Conservation (phyloP, 2,797 vertebrate genomes). For the Coracias cyanogaster region DNA sequence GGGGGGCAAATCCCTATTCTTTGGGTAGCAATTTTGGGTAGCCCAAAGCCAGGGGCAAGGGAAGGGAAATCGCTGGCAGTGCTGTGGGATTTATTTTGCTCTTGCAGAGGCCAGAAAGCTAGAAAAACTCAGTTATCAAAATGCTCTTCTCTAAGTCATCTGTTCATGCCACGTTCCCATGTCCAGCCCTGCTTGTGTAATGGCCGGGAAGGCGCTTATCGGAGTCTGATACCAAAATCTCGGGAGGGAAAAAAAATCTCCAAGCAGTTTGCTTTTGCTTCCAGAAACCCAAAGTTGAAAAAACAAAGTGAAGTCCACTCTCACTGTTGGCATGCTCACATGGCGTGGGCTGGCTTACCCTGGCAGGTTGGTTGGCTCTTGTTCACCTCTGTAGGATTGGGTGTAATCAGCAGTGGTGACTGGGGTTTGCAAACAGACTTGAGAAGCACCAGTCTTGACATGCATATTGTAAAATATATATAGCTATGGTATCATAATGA, state of each 20-base stretch:
- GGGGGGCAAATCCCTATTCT: background rate
- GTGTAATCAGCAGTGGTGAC: background rate
- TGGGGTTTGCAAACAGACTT: background rate
- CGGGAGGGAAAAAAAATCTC: slow-evolving; percentile 8
- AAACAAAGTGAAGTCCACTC: background rate
- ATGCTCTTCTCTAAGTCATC: background rate
- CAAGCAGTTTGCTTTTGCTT: slow-evolving; percentile 30
- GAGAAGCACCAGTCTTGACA: background rate
- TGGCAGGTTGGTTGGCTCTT: accelerated
- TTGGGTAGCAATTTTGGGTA: background rate
- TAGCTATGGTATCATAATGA: background rate
- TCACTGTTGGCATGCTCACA: accelerated
- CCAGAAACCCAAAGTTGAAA: slow-evolving; percentile 23
- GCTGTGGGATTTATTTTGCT: slow-evolving; percentile 21
- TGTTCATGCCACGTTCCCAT: slow-evolving; percentile 31
- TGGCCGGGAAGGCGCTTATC: slow-evolving; percentile 43
- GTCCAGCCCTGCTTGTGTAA: slow-evolving; percentile 67
- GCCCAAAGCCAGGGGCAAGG: background rate
- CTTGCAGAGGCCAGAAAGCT: background rate
- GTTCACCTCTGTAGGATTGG: accelerated
- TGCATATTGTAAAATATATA: background rate
- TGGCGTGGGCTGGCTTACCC: background rate
- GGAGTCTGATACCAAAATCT: slow-evolving; percentile 55
- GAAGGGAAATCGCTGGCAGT: background rate
- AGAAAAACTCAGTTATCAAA: slow-evolving; percentile 56